Conservation (phyloP, 2,797 vertebrate genomes). For the Rhinatrema bivittatum region DNA sequence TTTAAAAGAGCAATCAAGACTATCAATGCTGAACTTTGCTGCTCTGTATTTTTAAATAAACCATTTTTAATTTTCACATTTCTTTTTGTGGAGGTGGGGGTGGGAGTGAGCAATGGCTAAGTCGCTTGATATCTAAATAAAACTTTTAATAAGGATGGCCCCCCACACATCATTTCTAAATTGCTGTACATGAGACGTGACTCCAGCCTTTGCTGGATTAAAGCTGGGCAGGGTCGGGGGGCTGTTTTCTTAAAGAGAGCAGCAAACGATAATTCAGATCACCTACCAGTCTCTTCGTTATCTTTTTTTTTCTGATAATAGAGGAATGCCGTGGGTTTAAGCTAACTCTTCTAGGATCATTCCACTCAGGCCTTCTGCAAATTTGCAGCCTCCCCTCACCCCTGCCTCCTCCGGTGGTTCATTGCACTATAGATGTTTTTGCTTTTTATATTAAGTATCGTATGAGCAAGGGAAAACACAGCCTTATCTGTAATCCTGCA, state of each 20-base stretch:
- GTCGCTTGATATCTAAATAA: neutral
- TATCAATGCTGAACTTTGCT: too few relatives aligned
- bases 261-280: slow-evolving; percentile 8
- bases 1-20: too few relatives aligned
- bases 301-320: neutral
- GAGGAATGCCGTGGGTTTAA: neutral
- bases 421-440: neutral
- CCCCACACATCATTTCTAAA: neutral
- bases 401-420: too few relatives aligned
- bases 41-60: neutral
- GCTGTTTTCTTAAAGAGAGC: neutral
- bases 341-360: neutral
- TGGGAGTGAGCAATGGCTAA: neutral
- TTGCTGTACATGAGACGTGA: neutral
- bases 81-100: neutral
- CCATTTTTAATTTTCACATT: neutral
- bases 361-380: too few relatives aligned
- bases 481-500: slow-evolving; percentile 4
- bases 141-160: neutral
- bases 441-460: neutral
- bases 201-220: neutral
- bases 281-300: neutral
- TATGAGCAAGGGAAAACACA: slow-evolving; percentile 1
- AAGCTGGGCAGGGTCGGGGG: neutral
- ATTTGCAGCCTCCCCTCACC: too few relatives aligned